Evolutionary conservation across 2,888 invertebrate genomes (phyloP).

Genomic region (Meteorus colon): DNA sequence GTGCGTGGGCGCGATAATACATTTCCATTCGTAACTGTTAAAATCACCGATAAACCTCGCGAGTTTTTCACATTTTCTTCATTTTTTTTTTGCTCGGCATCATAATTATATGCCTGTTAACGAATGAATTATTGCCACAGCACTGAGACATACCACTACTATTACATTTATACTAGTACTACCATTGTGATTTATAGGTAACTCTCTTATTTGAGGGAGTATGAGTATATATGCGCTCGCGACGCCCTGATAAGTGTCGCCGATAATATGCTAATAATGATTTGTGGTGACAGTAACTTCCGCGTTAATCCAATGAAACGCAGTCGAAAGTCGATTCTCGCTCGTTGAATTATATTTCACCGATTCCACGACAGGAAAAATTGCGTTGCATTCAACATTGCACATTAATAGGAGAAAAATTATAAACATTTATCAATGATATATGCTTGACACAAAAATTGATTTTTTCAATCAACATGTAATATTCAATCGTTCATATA

Average conservation of each 20-base stretch:
- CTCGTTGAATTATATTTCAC: conserved; percentile 43
- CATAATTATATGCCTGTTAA: conserved; percentile 68
- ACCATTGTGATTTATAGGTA: conserved; percentile 62
- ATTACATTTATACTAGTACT: conserved; percentile 35
- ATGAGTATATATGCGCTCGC: conserved; percentile 47
- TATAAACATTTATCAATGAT: conserved; percentile 55
- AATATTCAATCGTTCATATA: no score
- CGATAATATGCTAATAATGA: conserved; percentile 70
- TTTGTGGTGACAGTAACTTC: conserved; percentile 63
- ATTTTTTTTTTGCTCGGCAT: conserved; percentile 17
- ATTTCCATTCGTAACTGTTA: conserved; percentile 36
- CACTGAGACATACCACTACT: conserved; percentile 56
- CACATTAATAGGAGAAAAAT: conserved; percentile 58
- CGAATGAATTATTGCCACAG: conserved; percentile 66
- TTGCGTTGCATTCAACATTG: background rate
- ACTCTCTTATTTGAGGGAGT: conserved; percentile 59
- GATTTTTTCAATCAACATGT: no score
- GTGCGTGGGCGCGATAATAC: conserved; percentile 35
- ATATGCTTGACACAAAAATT: no score
- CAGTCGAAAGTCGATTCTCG: conserved; percentile 51
- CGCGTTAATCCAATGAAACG: conserved; percentile 61
- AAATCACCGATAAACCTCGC: conserved; percentile 24
- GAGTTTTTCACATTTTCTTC: conserved; percentile 18
- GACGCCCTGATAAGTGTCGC: conserved; percentile 63
- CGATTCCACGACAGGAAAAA: conserved; percentile 1